These are phyloP conservation scores for Siniperca chuatsi DNA, from an alignment of 2,113 vertebrate species.

Conservation along the genomic window DNA sequence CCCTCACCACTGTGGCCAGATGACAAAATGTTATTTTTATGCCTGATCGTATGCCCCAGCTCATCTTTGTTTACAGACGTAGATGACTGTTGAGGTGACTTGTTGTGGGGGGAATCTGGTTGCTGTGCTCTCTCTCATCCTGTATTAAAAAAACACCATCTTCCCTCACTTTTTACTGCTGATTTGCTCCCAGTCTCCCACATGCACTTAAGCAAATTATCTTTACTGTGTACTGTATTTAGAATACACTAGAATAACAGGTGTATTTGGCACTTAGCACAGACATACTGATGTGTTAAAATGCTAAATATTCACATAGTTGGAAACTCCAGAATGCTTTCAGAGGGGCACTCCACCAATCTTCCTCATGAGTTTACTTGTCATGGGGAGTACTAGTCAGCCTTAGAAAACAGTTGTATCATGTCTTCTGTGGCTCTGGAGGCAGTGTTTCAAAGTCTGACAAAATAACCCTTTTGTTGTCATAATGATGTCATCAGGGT, in stretches of 20 bases:
- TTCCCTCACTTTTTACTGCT: constrained; percentile 33
- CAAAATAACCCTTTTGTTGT: not conserved
- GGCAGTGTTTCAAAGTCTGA: not conserved
- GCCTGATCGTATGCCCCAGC: not conserved
- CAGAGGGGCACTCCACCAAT: not conserved
- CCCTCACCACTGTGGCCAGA: not conserved
- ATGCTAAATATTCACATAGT: not conserved
- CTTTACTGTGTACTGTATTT: not conserved
- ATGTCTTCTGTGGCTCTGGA: not conserved
- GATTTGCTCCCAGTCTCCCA: constrained; percentile 40
- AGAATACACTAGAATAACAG: not conserved
- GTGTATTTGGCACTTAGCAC: not conserved
- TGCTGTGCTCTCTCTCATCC: constrained; percentile 9
- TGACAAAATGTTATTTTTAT: not conserved
- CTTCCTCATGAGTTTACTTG: not conserved
- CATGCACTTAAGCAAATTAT: constrained; percentile 19
- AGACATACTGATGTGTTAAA: not conserved
- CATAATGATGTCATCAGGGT: not conserved
- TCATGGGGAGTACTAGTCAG: not conserved
- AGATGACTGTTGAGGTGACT: not conserved
- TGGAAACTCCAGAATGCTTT: not conserved
- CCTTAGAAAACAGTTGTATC: not conserved
- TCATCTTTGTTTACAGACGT: not conserved
- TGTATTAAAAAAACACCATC: constrained; percentile 31
- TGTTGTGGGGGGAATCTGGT: constrained; percentile 26